Conservation (phyloP, 2,797 vertebrate species). For the Calcarius lapponicus region DNA sequence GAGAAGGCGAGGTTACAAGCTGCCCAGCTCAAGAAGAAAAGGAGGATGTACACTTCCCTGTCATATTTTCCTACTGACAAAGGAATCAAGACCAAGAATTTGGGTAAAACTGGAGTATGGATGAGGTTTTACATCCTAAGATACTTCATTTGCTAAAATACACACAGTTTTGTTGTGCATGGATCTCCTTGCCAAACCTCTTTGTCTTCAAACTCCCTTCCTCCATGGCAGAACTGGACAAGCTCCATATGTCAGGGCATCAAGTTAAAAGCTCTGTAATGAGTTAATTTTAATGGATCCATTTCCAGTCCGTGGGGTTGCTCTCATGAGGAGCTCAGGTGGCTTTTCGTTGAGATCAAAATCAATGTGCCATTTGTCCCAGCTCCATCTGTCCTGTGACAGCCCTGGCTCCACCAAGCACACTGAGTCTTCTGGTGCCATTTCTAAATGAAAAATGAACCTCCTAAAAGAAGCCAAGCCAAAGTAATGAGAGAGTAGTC, state of each 20-base stretch:
- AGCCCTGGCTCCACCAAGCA: constrained; percentile 75
- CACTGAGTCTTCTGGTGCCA: constrained; percentile 80
- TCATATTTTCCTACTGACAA: no score
- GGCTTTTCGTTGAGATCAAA: constrained; percentile 81
- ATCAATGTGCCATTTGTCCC: constrained; percentile 72
- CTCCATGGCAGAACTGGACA: no score
- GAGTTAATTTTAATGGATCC: no score
- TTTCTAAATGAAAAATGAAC: constrained; percentile 12
- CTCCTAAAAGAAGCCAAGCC: neutral
- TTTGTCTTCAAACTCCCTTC: no score
- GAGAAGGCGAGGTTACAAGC: rapidly evolving
- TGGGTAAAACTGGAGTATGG: no score
- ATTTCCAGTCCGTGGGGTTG: neutral
- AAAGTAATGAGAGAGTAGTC: neutral
- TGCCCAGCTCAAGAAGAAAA: neutral
- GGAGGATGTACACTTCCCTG: no score
- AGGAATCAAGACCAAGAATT: neutral
- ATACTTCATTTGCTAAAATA: no score
- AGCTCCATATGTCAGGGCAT: no score
- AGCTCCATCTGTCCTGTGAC: constrained; percentile 71
- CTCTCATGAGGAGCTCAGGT: neutral
- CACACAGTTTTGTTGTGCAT: no score
- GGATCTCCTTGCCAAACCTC: no score
- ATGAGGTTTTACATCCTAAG: no score
- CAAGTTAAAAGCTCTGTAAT: no score